A percentile compares a stretch with the other conserved stretches of the same genome.
phyloP scores from a whole-genome alignment of 2,797 vertebrate genomes.

The Gallirallus australis region DNA sequence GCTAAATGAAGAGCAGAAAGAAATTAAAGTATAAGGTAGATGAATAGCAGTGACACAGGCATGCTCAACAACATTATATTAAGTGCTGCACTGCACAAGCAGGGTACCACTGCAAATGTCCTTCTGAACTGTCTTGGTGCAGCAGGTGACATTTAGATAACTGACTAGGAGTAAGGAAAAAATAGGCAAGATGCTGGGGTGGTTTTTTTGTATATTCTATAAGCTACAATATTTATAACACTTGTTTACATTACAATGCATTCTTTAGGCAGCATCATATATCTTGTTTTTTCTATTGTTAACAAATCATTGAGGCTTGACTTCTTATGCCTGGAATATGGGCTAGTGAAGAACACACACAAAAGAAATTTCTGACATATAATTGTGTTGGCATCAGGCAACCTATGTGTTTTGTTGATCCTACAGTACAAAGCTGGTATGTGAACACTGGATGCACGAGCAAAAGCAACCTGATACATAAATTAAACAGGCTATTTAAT shows the following conservation, averaged over 20 bases:
- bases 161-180: neutral
- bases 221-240: neutral
- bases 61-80: neutral
- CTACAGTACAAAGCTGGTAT: neutral
- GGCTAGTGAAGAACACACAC: neutral
- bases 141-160: neutral
- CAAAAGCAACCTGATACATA: neutral
- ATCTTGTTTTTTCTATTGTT: neutral
- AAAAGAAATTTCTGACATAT: neutral
- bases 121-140: neutral
- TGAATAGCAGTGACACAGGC: neutral
- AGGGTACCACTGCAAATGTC: neutral
- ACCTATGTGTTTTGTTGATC: neutral
- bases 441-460: neutral
- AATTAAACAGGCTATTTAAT: neutral
- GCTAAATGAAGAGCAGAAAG: neutral
- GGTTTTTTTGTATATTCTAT: neutral
- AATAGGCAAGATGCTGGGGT: neutral
- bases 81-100: neutral
- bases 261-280: neutral
- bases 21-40: neutral
- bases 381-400: neutral
- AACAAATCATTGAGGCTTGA: neutral
- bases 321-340: neutral
- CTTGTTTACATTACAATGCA: neutral